These are phyloP conservation scores for Cyprinodon brontotheroides DNA, from an alignment of 2,113 vertebrate genomes.

Conservation along the genomic window DNA sequence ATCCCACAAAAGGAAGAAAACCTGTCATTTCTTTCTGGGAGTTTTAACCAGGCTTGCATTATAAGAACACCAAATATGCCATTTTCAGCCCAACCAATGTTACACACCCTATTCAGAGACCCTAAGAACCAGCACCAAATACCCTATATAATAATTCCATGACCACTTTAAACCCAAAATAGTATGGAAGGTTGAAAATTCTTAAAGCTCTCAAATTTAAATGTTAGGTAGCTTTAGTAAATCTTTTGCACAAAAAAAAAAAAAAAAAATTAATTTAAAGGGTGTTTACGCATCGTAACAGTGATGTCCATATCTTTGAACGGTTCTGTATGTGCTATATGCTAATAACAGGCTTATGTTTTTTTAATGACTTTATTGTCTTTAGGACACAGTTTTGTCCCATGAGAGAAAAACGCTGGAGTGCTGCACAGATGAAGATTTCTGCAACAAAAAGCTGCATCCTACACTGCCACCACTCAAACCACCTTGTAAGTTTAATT, in stretches of 20 bases:
- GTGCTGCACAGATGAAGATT: slow-evolving; percentile 93
- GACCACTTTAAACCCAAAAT: no score
- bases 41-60: no score
- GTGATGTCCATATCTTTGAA: neutral
- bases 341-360: neutral
- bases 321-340: neutral
- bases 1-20: no score
- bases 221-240: neutral
- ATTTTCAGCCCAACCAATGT: no score
- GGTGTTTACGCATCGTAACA: neutral
- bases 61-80: no score
- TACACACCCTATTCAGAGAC: no score
- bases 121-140: no score
- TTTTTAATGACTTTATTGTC: slow-evolving; percentile 7
- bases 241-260: neutral
- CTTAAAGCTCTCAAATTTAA: neutral
- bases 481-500: slow-evolving; percentile 80
- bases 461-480: slow-evolving; percentile 90
- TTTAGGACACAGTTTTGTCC: slow-evolving; percentile 87
- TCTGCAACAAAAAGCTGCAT: slow-evolving; percentile 91
- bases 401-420: slow-evolving; percentile 88
- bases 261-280: neutral
- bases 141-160: no score
- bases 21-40: no score
- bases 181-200: neutral